A percentile compares a stretch with the other conserved stretches of the same genome.
phyloP scores from a whole-genome alignment of 2,888 invertebrate species.

The Apamea anceps region DNA sequence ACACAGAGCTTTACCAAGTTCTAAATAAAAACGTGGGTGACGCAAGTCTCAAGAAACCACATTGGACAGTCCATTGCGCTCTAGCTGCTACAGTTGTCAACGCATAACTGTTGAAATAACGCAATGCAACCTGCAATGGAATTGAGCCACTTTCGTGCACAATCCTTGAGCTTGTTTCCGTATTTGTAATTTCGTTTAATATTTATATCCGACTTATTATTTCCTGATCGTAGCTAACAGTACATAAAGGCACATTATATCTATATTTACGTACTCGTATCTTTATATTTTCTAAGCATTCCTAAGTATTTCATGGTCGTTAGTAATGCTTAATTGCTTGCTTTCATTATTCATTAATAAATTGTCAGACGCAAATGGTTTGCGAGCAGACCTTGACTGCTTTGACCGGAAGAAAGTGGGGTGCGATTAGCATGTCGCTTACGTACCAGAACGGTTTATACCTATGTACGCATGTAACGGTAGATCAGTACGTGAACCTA shows the following conservation, averaged over 20 bases:
- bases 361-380: constrained; percentile 44
- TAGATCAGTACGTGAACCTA: constrained; percentile 51
- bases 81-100: constrained; percentile 26
- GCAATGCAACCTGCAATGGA: constrained; percentile 35
- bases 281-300: constrained; percentile 9
- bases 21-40: constrained; percentile 39
- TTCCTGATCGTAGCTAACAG: constrained; percentile 39
- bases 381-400: constrained; percentile 70
- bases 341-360: constrained; percentile 62
- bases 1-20: constrained; percentile 24
- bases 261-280: constrained; percentile 16
- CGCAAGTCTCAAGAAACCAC: constrained; percentile 17
- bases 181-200: constrained; percentile 55
- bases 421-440: constrained; percentile 73
- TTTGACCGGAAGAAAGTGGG: constrained; percentile 77
- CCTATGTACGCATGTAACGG: constrained; percentile 56
- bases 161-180: constrained; percentile 66
- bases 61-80: constrained; percentile 43
- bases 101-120: constrained; percentile 15
- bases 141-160: constrained; percentile 53
- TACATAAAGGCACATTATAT: not conserved
- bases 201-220: constrained; percentile 47
- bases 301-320: constrained; percentile 45
- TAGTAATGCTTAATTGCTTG: constrained; percentile 47
- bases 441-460: constrained; percentile 64